Base-by-base conservation (phyloP, 2,888 invertebrate genomes). In the Creontiades dilutus region DNA sequence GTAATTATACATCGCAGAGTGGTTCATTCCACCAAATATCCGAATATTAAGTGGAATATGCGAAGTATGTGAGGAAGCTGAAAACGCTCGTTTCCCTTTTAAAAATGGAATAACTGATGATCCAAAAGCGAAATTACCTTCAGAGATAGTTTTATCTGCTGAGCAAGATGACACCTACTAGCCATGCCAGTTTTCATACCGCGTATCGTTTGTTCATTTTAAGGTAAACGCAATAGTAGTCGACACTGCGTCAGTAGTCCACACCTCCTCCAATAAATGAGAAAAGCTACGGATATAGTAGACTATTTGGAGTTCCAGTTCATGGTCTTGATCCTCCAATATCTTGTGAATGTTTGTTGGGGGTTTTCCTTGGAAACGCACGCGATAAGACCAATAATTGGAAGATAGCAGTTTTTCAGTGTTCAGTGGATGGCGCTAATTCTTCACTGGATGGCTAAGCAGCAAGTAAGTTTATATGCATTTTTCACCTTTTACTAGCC, bases 171-270 rank as follows among this genome's bases (percentile, higher is more conserved):
- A n/a, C n/a, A n/a, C n/a, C n/a, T n/a, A n/a, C n/a, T n/a, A n/a
- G n/a, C n/a, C n/a, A n/a, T n/a, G n/a, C n/a, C n/a, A n/a, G n/a
- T n/a, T n/a, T n/a, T n/a, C n/a, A n/a, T n/a, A n/a, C n/a, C n/a
- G n/a, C n/a, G n/a, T 48, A 48, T 48, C 48, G 48, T 13, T 13
- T 48, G 9, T 11, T 11, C 48, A 48, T 11, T 7, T 7, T 57
- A 57, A 57, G 57, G 11, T 57, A 57, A 57, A 57, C 16, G 76
- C 16, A 76, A 19, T 76, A 76, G 76, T 76, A 28, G 76, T 76
- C 27, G 76, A 23, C 76, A 76, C 76, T 76, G 23, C 76, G 16
- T 76, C 76, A 76, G 19, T 76, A 76, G 76, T 76, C 76, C 27
- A 76, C 76, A 76, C 76, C 27, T 12, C 76, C 27, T 76, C 16